Percentiles rank a stretch among this genome's conserved stretches.
These are phyloP conservation scores for Argyrosomus regius DNA, from an alignment of 2,797 vertebrate species.

Conservation along the genomic window DNA sequence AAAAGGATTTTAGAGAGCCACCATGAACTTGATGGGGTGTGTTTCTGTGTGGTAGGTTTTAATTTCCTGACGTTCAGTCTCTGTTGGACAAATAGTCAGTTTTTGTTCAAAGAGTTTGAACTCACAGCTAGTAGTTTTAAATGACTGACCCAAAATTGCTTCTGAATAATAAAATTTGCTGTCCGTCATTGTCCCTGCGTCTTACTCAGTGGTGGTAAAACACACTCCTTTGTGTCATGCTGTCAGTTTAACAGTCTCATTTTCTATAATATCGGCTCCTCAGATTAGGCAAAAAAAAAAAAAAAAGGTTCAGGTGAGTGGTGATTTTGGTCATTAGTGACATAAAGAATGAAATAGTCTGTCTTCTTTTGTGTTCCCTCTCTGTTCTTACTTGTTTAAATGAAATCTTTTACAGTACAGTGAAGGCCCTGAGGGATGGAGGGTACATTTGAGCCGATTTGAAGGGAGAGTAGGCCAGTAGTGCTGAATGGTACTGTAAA, in stretches of 20 bases:
- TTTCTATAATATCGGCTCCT: conserved; percentile 43
- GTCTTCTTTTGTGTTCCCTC: conserved; percentile 24
- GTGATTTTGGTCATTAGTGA: conserved; percentile 43
- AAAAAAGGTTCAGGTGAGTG: conserved; percentile 35
- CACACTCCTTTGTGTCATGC: conserved; percentile 42
- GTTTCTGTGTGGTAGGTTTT: conserved; percentile 12
- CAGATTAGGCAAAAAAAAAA: conserved; percentile 9
- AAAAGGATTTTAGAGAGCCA: conserved; percentile 13
- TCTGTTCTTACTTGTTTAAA: conserved; percentile 60
- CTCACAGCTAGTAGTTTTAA: conserved; percentile 36
- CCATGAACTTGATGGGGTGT: conserved; percentile 1
- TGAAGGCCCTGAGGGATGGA: conserved; percentile 53
- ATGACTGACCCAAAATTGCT: conserved; percentile 42
- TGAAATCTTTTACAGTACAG: conserved; percentile 69
- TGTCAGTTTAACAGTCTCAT: conserved; percentile 43
- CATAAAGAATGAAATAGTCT: conserved; percentile 27
- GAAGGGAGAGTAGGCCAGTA: conserved; percentile 39
- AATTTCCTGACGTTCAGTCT: neutral
- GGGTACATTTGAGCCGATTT: conserved; percentile 47
- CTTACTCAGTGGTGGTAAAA: conserved; percentile 40
- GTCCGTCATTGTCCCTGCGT: conserved; percentile 27
- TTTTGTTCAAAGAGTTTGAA: conserved; percentile 7
- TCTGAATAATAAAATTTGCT: conserved; percentile 44
- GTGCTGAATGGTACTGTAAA: conserved; percentile 44
- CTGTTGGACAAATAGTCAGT: conserved; percentile 10